Conservation (phyloP, 2,113 vertebrate species). For the Dicrurus megarhynchus region DNA sequence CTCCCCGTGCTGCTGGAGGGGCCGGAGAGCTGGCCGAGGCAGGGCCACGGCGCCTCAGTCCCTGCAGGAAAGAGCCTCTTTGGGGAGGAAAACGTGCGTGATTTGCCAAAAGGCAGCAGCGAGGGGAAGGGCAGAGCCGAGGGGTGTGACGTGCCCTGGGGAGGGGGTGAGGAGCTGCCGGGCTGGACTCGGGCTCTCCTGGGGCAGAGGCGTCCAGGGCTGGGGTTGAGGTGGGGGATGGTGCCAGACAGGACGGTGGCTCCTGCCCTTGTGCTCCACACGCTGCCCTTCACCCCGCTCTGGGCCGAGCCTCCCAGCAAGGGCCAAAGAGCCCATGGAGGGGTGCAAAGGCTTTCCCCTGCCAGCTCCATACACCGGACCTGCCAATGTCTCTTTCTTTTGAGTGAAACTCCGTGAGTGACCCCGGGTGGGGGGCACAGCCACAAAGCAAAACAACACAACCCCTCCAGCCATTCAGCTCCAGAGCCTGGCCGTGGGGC, state of each 20-base stretch:
- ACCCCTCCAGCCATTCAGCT: background rate
- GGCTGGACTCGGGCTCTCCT: background rate
- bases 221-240: background rate
- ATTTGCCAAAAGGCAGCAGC: background rate
- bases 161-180: background rate
- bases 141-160: background rate
- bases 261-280: background rate
- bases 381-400: background rate
- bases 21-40: background rate
- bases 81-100: background rate
- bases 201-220: rapidly evolving
- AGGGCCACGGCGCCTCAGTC: background rate
- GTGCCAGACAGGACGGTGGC: background rate
- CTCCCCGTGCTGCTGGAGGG: background rate
- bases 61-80: background rate
- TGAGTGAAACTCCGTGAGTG: rapidly evolving
- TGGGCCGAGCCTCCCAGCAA: rapidly evolving
- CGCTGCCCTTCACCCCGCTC: rapidly evolving
- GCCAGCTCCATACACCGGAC: rapidly evolving
- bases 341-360: background rate
- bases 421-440: background rate
- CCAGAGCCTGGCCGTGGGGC: background rate
- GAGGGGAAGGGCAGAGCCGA: background rate
- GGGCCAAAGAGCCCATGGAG: background rate
- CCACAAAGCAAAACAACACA: background rate